Percentiles rank a stretch among this genome's conserved stretches.
phyloP scores from a whole-genome alignment of 2,888 invertebrate species.

The Himalopsyche tibetana region DNA sequence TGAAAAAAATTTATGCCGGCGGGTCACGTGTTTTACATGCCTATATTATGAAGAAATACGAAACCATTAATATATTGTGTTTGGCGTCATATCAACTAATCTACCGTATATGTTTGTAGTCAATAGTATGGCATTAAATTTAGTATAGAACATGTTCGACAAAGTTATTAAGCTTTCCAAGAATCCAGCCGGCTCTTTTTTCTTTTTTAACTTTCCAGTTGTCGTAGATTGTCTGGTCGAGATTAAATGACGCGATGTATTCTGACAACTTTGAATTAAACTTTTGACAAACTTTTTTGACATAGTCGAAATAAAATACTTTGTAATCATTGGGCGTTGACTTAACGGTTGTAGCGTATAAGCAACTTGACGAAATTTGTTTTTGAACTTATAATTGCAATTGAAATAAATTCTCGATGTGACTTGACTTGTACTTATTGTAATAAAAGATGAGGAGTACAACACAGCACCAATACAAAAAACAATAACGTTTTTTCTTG shows the following conservation, averaged over 20 bases:
- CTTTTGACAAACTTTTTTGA: not conserved
- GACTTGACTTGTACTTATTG: no score
- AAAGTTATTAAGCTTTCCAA: not conserved
- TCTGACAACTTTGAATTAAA: constrained; percentile 10
- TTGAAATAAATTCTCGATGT: no score
- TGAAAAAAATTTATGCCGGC: no score
- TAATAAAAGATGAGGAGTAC: no score
- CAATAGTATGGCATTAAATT: not conserved
- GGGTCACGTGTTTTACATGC: no score
- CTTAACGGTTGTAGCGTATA: not conserved
- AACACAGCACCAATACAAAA: no score
- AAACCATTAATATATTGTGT: no score
- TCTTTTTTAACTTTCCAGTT: not conserved
- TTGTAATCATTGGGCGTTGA: not conserved
- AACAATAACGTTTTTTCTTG: no score
- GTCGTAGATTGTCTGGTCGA: constrained; percentile 6
- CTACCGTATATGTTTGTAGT: not conserved
- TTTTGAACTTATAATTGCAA: no score
- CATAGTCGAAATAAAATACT: constrained; percentile 12
- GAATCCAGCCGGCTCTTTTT: not conserved
- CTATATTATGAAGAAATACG: no score
- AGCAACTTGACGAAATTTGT: not conserved
- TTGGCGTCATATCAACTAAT: not conserved
- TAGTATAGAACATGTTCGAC: no score
- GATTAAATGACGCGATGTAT: constrained; percentile 24